Conservation (phyloP, 2,113 vertebrate genomes). For the Oenanthe oenanthe region DNA sequence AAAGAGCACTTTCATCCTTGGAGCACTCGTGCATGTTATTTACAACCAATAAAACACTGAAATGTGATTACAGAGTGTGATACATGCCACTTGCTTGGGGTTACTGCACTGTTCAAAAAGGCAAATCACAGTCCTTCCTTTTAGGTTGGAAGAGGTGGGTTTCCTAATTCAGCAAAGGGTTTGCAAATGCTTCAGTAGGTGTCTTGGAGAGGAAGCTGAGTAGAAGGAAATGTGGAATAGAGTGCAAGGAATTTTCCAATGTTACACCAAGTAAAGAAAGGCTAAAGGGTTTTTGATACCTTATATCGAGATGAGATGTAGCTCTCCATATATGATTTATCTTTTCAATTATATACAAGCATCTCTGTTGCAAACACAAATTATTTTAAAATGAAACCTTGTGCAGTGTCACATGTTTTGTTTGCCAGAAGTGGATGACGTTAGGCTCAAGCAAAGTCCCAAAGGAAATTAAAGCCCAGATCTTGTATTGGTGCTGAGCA, state of each 20-base stretch:
- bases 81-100: slow-evolving; percentile 26
- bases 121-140: not conserved
- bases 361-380: rapidly evolving
- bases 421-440: not conserved
- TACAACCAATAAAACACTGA: slow-evolving; percentile 40
- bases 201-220: not conserved
- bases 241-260: not conserved
- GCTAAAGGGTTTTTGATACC: not conserved
- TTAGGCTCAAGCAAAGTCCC: not conserved
- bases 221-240: not conserved
- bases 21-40: slow-evolving; percentile 33
- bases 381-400: not conserved
- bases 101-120: slow-evolving; percentile 11
- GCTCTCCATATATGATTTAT: not conserved
- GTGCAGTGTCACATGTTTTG: not conserved
- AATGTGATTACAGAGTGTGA: not conserved
- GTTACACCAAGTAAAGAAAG: not conserved
- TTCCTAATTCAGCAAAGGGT: not conserved
- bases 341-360: not conserved
- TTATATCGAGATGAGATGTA: not conserved
- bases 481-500: not conserved
- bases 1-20: slow-evolving; percentile 55
- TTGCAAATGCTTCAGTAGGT: not conserved
- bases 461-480: not conserved
- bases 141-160: not conserved